Base-by-base conservation (phyloP, 2,797 vertebrate species). In the Gallinago stenura region DNA sequence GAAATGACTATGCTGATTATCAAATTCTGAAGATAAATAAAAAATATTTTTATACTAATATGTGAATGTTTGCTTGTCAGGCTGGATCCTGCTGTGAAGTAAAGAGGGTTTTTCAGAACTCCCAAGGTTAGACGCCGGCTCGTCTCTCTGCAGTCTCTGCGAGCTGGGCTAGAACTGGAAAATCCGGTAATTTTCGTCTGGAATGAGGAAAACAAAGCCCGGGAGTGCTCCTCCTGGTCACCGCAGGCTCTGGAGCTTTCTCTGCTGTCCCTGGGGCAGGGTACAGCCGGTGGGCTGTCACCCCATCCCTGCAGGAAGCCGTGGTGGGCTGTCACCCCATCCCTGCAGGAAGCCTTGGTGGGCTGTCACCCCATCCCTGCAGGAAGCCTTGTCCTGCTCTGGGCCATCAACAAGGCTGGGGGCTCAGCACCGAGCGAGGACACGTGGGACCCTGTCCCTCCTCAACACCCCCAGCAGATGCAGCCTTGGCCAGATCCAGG, bases 381-480 rank as follows among this genome's bases (percentile, higher is more conserved):
- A 58, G 56, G 76, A 62, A 86, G 76, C 39, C 39, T 37, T 37
- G 10, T 37, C 37, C 70, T 93, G 18, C 80, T 50, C 46, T 31
- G 77, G 43, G 69, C 54, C 90, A 39, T 24, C 51, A 56, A 62
- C 33, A 4, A 39, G 57, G 26, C 3, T 43, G 33, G 0, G 16
- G 14, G 31, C 53, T 54, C 2, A 10, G 57, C 15, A 4, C 65
- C 4, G 50, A 13, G 3, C 1, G 0, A 2, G 1, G 1, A 33
- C 50, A 54, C 7, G 10, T 0, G 0, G 41, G 41, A 90, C 20
- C 72, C 75, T 64, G 65, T 9, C 65, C 0, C 1, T 28, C 61
- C n/a, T 17, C 0, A 0, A 1, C 54, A 69, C 56, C 65, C 15
- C 3, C 9, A 56, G 50, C 33, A 70, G 12, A 2, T 10, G 39